Conservation (phyloP, 1,140 invertebrate species). For the Sycophaga agraensis region DNA sequence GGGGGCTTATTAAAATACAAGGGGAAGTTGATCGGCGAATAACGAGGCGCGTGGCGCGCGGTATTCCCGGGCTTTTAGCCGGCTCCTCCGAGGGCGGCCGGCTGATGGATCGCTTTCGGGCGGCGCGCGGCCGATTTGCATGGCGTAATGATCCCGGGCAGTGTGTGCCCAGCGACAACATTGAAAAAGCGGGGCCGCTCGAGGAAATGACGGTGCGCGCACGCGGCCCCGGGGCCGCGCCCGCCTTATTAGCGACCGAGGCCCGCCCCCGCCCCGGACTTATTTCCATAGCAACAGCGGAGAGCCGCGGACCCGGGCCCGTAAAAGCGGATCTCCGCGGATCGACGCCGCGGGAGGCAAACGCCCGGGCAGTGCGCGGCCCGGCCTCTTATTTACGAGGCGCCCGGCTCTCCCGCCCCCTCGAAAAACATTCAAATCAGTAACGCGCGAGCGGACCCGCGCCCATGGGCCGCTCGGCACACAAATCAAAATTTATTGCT, state of each 20-base stretch:
- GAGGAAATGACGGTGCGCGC: constrained; percentile 14
- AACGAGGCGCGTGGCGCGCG: constrained; percentile 43
- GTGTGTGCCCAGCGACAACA: constrained; percentile 29
- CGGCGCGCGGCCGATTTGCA: constrained; percentile 50
- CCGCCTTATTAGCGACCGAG: background rate
- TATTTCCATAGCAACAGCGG: constrained; percentile 26
- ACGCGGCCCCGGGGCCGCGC: background rate
- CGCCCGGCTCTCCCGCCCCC: constrained; percentile 40
- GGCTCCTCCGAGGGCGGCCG: constrained; percentile 14
- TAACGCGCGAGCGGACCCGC: constrained; percentile 43
- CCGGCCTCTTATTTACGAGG: constrained; percentile 47
- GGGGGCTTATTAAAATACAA: constrained; percentile 44
- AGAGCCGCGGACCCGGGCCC: background rate
- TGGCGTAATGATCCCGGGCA: constrained; percentile 45
- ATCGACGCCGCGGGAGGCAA: constrained; percentile 44
- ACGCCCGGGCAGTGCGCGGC: constrained; percentile 42
- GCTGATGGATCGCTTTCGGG: constrained; percentile 41
- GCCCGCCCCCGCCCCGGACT: no score
- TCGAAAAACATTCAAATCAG: constrained; percentile 57
- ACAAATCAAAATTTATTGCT: constrained; percentile 11
- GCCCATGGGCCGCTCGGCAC: background rate
- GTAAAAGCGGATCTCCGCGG: constrained; percentile 40
- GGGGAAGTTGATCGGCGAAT: constrained; percentile 39
- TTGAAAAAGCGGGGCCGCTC: constrained; percentile 28
- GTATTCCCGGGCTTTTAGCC: constrained; percentile 41